Percentiles rank a stretch among this genome's conserved stretches.
Conservation (phyloP, 2,888 invertebrate species). For the Trachelus stipa region DNA sequence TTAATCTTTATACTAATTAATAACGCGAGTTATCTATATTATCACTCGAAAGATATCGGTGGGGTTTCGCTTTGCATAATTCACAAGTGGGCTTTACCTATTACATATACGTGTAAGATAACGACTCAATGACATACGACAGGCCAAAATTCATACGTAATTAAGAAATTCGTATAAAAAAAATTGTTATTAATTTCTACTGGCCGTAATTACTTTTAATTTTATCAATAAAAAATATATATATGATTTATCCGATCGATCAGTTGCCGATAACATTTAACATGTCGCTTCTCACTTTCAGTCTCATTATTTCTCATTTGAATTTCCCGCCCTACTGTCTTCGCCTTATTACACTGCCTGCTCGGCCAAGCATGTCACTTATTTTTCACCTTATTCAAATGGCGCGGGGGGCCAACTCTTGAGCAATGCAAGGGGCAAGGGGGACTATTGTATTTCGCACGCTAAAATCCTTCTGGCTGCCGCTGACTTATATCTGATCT, state of each 20-base stretch:
- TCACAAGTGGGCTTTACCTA: conserved; percentile 26
- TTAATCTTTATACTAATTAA: neutral
- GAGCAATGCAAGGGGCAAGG: neutral
- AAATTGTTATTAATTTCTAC: neutral
- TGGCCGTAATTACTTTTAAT: neutral
- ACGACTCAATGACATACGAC: neutral
- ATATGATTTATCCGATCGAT: neutral
- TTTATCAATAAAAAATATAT: no score
- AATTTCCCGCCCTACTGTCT: neutral
- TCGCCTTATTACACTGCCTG: neutral
- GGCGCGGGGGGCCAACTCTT: neutral
- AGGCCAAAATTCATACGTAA: neutral
- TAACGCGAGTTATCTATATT: neutral
- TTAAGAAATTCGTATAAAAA: neutral
- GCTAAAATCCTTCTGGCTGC: neutral
- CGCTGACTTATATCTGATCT: neutral
- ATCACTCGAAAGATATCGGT: conserved; percentile 38
- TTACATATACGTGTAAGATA: neutral
- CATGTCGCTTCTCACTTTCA: neutral
- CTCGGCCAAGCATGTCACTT: neutral
- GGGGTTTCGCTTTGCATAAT: conserved; percentile 31
- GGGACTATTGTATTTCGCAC: neutral
- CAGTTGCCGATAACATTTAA: neutral
- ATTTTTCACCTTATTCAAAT: neutral
- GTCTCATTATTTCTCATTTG: neutral